These are phyloP conservation scores for Anthopleura xanthogrammica DNA, from an alignment of 92 coral and sea anemone species.

Conservation along the genomic window DNA sequence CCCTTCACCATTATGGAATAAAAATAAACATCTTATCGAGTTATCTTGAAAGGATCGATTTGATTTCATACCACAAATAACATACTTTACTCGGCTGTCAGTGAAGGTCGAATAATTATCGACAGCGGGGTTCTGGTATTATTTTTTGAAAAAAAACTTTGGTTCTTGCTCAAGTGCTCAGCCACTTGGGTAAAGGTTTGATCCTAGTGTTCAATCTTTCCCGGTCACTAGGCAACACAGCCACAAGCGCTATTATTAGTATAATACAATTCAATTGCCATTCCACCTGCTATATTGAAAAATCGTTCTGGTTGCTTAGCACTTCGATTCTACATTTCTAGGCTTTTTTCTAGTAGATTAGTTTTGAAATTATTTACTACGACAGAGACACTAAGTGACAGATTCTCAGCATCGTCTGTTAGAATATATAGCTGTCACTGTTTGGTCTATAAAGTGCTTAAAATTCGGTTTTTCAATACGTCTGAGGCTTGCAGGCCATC, in stretches of 20 bases:
- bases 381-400: neutral
- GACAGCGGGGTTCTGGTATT: neutral
- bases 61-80: neutral
- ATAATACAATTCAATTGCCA: neutral
- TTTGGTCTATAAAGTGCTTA: neutral
- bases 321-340: neutral
- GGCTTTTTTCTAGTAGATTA: neutral
- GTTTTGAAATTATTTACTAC: neutral
- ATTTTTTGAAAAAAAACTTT: neutral
- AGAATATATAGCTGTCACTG: neutral
- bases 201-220: neutral
- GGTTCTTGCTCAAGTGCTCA: neutral
- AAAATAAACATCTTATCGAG: neutral
- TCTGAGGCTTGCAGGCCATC: neutral
- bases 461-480: neutral
- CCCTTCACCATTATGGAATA: neutral
- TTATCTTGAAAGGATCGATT: neutral
- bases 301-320: neutral
- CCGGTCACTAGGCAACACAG: slow-evolving; percentile 2
- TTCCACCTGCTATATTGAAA: neutral
- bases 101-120: neutral
- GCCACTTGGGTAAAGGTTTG: neutral
- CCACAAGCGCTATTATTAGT: neutral
- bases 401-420: neutral
- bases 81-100: neutral